A percentile compares a stretch with the other conserved stretches of the same genome.
phyloP scores from a whole-genome alignment of 2,888 invertebrate species.

The Autographa gamma region DNA sequence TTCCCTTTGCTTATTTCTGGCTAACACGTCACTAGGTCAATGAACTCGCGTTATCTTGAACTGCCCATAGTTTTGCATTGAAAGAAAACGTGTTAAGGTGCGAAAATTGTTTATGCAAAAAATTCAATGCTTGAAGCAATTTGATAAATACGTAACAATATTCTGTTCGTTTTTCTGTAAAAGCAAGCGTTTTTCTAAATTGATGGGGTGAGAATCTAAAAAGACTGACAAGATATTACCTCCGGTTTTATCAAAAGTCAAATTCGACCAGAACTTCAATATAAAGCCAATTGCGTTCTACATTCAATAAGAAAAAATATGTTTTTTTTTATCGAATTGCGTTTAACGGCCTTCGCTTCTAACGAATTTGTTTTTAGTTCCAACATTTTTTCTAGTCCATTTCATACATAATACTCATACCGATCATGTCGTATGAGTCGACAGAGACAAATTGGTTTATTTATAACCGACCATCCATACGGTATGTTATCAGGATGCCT shows the following conservation, averaged over 20 bases:
- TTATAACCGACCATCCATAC: slow-evolving; percentile 19
- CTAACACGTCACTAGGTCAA: slow-evolving; percentile 49
- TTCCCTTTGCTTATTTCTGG: slow-evolving; percentile 52
- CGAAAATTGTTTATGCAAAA: slow-evolving; percentile 1
- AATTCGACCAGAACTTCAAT: no score
- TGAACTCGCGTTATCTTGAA: slow-evolving; percentile 52
- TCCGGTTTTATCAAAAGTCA: no score
- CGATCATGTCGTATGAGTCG: slow-evolving; percentile 40
- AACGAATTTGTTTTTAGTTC: not conserved
- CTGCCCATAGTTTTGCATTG: slow-evolving; percentile 2
- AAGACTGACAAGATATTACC: no score
- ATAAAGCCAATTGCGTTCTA: no score
- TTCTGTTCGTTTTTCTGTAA: no score
- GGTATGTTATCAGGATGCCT: not conserved
- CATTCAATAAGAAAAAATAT: no score
- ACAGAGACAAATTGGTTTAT: slow-evolving; percentile 50
- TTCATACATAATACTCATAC: slow-evolving; percentile 40
- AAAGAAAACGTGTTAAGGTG: slow-evolving; percentile 2
- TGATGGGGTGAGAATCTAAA: no score
- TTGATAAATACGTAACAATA: not conserved
- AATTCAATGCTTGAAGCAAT: not conserved
- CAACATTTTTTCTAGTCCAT: not conserved
- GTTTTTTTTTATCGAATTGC: not conserved
- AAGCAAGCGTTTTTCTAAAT: no score
- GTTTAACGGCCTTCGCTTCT: not conserved